Evolutionary conservation across 2,113 vertebrate genomes (phyloP).

Genomic region (Copsychus sechellarum): DNA sequence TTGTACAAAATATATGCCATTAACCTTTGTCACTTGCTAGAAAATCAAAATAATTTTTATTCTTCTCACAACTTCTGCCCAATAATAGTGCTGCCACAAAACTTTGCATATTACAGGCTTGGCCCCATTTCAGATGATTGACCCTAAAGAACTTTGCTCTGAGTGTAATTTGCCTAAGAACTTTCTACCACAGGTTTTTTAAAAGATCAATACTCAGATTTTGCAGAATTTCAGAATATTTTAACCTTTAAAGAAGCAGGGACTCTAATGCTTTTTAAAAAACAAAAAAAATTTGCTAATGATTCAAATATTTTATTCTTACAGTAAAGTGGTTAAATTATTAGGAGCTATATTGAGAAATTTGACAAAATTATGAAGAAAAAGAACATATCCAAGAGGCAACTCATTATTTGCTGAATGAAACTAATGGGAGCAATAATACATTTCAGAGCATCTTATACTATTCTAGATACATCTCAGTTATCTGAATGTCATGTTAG

Average conservation of each 20-base stretch:
- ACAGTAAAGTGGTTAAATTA: neutral
- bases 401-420: neutral
- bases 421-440: neutral
- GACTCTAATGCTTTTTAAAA: neutral
- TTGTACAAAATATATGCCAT: neutral
- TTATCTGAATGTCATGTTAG: neutral
- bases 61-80: neutral
- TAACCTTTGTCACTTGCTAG: neutral
- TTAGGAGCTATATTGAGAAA: neutral
- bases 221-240: neutral
- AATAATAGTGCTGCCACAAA: neutral
- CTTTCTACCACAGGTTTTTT: neutral
- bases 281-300: neutral
- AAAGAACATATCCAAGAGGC: neutral
- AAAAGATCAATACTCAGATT: neutral
- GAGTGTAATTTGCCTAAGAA: neutral
- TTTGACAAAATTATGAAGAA: neutral
- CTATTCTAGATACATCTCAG: neutral
- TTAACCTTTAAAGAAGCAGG: neutral
- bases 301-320: neutral
- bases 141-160: neutral
- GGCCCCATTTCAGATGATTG: neutral
- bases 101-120: neutral
- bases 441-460: neutral
- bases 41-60: neutral